phyloP scores from a whole-genome alignment of 2,797 vertebrate species.

The Gallinago solitaria region DNA sequence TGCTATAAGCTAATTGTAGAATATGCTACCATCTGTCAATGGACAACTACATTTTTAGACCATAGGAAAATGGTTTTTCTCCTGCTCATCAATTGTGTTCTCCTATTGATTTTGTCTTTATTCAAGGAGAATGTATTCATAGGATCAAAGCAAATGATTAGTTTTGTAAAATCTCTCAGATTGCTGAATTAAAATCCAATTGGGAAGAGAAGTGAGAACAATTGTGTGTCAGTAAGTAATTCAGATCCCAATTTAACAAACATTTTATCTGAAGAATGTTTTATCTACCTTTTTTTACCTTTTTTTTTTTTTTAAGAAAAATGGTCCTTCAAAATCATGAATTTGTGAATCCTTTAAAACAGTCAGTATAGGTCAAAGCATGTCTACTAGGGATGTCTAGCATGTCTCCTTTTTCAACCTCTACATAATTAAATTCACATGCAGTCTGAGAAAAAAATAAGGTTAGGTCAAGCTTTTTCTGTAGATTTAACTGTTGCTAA shows the following conservation, averaged over 20 bases:
- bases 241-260: background rate
- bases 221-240: background rate
- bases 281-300: background rate
- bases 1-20: background rate
- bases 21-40: background rate
- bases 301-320: background rate
- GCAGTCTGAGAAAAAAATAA: background rate
- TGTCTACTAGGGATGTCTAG: background rate
- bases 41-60: background rate
- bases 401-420: background rate
- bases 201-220: background rate
- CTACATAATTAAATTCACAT: background rate
- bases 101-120: conserved; percentile 45
- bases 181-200: background rate
- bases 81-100: background rate
- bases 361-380: background rate
- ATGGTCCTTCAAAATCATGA: background rate
- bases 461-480: background rate
- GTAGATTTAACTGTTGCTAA: background rate
- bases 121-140: conserved; percentile 32
- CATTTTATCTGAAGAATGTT: background rate
- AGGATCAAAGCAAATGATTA: conserved; percentile 10
- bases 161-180: conserved; percentile 15
- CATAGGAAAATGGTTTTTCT: background rate
- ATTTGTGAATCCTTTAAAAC: background rate